Conservation (phyloP, 2,888 invertebrate species). For the Drosophila ustulata region DNA sequence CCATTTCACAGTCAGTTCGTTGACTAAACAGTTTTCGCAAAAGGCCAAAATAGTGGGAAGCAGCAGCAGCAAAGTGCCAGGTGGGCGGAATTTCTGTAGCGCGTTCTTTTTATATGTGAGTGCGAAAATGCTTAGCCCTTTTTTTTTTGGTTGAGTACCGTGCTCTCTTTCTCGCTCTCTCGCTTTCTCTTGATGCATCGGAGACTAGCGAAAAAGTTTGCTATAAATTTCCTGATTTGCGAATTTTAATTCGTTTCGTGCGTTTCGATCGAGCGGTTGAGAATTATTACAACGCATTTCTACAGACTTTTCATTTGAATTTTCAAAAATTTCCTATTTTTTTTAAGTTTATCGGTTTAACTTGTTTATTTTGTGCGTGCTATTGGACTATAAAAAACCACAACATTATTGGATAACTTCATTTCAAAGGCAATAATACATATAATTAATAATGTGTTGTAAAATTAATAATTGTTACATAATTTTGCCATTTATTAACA, state of each 20-base stretch:
- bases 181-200: background rate
- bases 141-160: background rate
- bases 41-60: constrained; percentile 2
- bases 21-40: background rate
- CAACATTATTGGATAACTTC: background rate
- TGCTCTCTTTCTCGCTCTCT: background rate
- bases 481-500: background rate
- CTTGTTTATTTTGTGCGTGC: background rate
- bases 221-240: background rate
- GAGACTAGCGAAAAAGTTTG: background rate
- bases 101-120: constrained; percentile 5
- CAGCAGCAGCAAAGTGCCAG: constrained; percentile 3
- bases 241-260: constrained; percentile 17
- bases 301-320: background rate
- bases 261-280: constrained; percentile 24
- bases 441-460: background rate
- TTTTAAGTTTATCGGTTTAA: background rate
- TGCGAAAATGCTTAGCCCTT: constrained; percentile 1
- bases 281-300: constrained; percentile 3
- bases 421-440: background rate
- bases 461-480: constrained; percentile 1
- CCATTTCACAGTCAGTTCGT: too few relatives aligned
- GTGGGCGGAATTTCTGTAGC: background rate
- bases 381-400: background rate
- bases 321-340: background rate